These are phyloP conservation scores for Argyrosomus regius DNA, from an alignment of 2,797 vertebrate genomes.

Conservation along the genomic window DNA sequence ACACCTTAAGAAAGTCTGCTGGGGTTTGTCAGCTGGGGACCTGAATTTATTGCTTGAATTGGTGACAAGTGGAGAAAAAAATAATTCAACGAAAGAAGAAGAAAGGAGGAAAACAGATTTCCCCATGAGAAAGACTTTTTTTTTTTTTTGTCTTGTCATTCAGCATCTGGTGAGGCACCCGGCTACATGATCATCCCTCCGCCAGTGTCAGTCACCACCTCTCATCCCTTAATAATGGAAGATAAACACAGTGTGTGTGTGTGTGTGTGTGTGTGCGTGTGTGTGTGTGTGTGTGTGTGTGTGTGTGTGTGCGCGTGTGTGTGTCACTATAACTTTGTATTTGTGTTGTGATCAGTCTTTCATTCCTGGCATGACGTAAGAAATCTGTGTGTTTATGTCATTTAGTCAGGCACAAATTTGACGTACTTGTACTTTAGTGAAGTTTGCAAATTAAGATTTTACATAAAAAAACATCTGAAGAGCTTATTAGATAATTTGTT, in stretches of 20 bases:
- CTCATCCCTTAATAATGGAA: not conserved
- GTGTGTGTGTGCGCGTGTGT: not conserved
- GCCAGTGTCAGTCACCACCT: conserved; percentile 9
- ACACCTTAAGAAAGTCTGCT: conserved; percentile 6
- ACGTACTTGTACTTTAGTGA: not conserved
- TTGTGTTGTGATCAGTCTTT: not conserved
- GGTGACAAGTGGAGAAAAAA: conserved; percentile 3
- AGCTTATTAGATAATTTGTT: not conserved
- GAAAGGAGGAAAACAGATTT: not conserved
- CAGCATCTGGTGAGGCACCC: not conserved
- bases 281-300: not conserved
- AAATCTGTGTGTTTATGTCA: not conserved
- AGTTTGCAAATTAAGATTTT: conserved; percentile 2
- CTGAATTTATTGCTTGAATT: not conserved
- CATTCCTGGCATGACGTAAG: not conserved
- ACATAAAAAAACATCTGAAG: not conserved
- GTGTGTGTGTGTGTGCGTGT: not conserved
- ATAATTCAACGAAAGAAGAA: not conserved
- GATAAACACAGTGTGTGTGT: not conserved
- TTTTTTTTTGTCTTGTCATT: conserved; percentile 9
- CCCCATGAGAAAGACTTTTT: not conserved
- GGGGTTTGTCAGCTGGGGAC: not conserved
- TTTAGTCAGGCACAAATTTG: not conserved
- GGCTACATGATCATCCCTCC: not conserved
- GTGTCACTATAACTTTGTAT: not conserved